Conservation (phyloP, 1,140 invertebrate genomes). For the Helicorthomorpha holstii region DNA sequence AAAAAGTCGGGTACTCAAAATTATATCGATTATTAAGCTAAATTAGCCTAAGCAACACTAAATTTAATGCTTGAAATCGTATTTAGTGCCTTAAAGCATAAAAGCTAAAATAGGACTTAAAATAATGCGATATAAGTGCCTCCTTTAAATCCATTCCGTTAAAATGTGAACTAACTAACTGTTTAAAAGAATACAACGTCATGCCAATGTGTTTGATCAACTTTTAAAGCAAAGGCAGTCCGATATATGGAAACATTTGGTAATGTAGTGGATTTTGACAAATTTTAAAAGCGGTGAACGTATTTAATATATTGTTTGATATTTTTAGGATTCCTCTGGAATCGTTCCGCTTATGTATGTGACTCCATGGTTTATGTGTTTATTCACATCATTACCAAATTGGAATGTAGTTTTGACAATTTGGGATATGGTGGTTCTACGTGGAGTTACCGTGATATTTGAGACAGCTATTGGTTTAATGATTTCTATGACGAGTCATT, state of each 20-base stretch:
- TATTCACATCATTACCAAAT: conserved; percentile 11
- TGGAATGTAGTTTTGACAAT: conserved; percentile 12
- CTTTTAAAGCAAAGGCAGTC: not conserved
- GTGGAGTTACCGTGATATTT: conserved; percentile 10
- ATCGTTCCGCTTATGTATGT: conserved; percentile 11
- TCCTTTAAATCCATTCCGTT: not conserved
- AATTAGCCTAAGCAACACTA: not conserved
- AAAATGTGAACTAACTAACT: not conserved
- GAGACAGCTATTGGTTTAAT: conserved; percentile 6
- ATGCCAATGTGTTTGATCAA: conserved; percentile 4
- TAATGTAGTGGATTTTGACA: not conserved
- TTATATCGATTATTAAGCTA: not conserved
- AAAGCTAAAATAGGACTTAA: not conserved
- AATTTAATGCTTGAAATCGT: not conserved
- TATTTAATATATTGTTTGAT: not conserved
- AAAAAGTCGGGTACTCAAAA: not conserved
- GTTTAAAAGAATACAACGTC: not conserved
- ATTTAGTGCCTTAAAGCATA: not conserved
- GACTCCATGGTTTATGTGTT: conserved; percentile 13
- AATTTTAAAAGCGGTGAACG: not conserved
- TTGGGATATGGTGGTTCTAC: conserved; percentile 11
- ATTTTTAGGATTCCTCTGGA: not conserved
- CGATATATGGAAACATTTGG: conserved; percentile 2
- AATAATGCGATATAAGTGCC: not conserved
- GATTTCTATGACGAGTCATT: not conserved